Evolutionary conservation across 2,888 invertebrate species (phyloP).

Genomic region (Stenodera caucasica): DNA sequence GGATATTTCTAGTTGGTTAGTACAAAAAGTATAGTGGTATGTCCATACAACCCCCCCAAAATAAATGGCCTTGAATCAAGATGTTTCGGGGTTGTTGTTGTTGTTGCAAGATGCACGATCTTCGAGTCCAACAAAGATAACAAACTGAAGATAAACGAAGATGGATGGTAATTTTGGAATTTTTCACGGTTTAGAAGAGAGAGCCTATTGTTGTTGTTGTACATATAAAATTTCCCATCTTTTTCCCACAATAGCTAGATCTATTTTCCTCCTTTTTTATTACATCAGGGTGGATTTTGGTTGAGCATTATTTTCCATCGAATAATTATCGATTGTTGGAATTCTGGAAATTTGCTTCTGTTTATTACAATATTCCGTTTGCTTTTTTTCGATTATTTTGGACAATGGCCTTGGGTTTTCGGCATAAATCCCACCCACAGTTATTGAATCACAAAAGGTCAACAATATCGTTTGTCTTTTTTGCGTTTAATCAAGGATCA

Average conservation of each 20-base stretch:
- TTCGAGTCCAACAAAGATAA: slow-evolving; percentile 3
- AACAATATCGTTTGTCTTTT: slow-evolving; percentile 6
- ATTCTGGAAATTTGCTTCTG: no score
- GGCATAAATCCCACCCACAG: slow-evolving; percentile 15
- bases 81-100: slow-evolving; percentile 50
- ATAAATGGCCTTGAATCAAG: slow-evolving; percentile 51
- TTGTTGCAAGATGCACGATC: slow-evolving; percentile 44
- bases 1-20: slow-evolving; percentile 41
- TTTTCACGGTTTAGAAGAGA: slow-evolving; percentile 50
- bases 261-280: background rate
- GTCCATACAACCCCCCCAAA: slow-evolving; percentile 54
- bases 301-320: no score
- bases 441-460: slow-evolving; percentile 18
- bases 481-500: slow-evolving; percentile 6
- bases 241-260: no score
- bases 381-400: background rate
- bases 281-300: background rate
- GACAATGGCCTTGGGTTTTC: slow-evolving; percentile 8
- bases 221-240: background rate
- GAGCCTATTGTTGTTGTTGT: no score
- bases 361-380: no score
- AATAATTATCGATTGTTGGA: no score
- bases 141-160: slow-evolving; percentile 32
- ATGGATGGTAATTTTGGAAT: slow-evolving; percentile 45
- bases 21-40: no score